Evolutionary conservation across 1,140 invertebrate genomes (phyloP).

Genomic region (Brachionus calyciflorus): DNA sequence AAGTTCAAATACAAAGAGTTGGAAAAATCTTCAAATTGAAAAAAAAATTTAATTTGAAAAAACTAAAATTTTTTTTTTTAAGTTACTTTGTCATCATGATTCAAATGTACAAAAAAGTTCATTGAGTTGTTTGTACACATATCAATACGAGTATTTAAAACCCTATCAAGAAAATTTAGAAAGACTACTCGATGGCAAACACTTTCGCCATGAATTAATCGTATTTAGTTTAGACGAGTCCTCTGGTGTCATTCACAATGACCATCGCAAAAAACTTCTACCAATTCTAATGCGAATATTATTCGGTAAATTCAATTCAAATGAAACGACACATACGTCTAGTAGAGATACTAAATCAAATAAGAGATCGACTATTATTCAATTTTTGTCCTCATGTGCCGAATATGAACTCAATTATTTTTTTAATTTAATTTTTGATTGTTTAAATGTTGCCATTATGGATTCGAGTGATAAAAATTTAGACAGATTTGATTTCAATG

Average conservation of each 20-base stretch:
- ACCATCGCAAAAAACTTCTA: slow-evolving; percentile 73
- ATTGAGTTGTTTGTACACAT: slow-evolving; percentile 77
- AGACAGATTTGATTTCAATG: slow-evolving; percentile 32
- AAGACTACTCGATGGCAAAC: slow-evolving; percentile 77
- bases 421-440: slow-evolving; percentile 76
- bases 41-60: slow-evolving; percentile 12
- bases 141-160: slow-evolving; percentile 72
- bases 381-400: slow-evolving; percentile 77
- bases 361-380: slow-evolving; percentile 71
- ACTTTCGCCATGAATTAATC: slow-evolving; percentile 77
- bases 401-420: slow-evolving; percentile 75
- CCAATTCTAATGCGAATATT: slow-evolving; percentile 79
- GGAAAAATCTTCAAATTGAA: too few species aligned
- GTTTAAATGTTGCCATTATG: slow-evolving; percentile 67
- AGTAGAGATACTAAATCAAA: slow-evolving; percentile 71
- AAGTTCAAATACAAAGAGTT: too few species aligned
- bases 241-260: slow-evolving; percentile 67
- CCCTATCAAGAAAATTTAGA: slow-evolving; percentile 73
- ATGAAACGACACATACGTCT: slow-evolving; percentile 68
- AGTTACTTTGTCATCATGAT: slow-evolving; percentile 75
- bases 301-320: slow-evolving; percentile 81
- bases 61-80: slow-evolving; percentile 51
- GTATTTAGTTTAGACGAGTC: slow-evolving; percentile 74
- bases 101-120: slow-evolving; percentile 75
- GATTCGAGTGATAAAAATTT: slow-evolving; percentile 22